These are phyloP conservation scores for Cyphomyrus plagiostoma DNA, from an alignment of 2,113 vertebrate genomes.

Conservation along the genomic window DNA sequence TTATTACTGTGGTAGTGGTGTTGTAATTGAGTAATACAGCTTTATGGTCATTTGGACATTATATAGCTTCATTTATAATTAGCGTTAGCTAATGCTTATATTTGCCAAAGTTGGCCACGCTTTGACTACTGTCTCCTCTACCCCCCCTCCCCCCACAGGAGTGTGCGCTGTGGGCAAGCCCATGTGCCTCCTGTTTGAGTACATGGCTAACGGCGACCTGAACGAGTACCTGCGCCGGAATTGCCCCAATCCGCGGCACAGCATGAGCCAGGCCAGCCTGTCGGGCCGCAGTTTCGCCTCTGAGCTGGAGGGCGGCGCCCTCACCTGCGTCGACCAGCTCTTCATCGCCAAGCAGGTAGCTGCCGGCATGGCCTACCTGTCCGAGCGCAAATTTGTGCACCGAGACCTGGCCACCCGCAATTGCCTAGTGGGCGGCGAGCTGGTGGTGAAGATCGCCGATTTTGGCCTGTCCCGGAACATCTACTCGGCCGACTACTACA, in stretches of 20 bases:
- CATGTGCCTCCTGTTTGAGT: constrained; percentile 95
- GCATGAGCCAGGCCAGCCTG: constrained; percentile 62
- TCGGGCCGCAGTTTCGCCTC: constrained; percentile 48
- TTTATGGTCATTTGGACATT: not conserved
- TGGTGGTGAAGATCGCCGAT: constrained; percentile 95
- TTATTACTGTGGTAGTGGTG: not conserved
- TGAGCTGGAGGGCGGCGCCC: constrained; percentile 48
- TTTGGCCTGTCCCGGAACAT: constrained; percentile 95
- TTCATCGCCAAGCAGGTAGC: constrained; percentile 86
- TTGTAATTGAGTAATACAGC: not conserved
- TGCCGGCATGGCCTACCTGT: constrained; percentile 91
- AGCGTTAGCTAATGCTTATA: not conserved
- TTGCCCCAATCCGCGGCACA: constrained; percentile 64
- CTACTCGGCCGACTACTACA: constrained; percentile 97
- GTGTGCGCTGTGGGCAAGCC: constrained; percentile 96
- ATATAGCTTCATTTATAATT: not conserved
- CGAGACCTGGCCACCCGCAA: constrained; percentile 92
- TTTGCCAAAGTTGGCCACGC: not conserved
- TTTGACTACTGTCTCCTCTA: not conserved
- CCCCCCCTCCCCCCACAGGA: constrained; percentile 54
- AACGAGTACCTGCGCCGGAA: constrained; percentile 86
- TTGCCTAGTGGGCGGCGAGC: constrained; percentile 85
- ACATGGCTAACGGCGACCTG: constrained; percentile 92
- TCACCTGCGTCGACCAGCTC: constrained; percentile 79
- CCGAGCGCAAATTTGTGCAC: constrained; percentile 95